Evolutionary conservation across 2,113 vertebrate genomes (phyloP).

Genomic region (Eurystomus gularis): DNA sequence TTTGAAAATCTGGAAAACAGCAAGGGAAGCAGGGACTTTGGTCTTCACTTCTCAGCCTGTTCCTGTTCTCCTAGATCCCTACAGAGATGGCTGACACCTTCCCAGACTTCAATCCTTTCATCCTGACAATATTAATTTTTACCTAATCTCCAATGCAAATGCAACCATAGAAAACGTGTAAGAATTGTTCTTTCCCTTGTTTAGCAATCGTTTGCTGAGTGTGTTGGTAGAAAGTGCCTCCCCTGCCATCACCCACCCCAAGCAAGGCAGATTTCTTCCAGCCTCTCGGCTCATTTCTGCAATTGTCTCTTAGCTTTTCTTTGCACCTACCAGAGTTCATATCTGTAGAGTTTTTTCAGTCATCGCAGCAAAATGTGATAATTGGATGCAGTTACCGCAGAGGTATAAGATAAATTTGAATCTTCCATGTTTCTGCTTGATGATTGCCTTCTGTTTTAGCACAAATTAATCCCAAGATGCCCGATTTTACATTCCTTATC

Average conservation of each 20-base stretch:
- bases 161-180: fast-evolving
- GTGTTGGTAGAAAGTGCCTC: too few species aligned
- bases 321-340: not conserved
- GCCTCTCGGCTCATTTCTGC: not conserved
- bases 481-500: not conserved
- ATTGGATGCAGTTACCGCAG: not conserved
- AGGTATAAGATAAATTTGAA: not conserved
- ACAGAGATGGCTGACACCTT: not conserved
- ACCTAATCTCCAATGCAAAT: not conserved
- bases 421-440: not conserved
- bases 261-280: not conserved
- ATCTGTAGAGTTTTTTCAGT: not conserved
- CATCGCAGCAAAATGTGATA: not conserved
- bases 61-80: not conserved
- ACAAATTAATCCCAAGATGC: not conserved
- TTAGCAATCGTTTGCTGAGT: not conserved
- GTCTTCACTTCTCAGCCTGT: not conserved
- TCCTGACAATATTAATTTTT: not conserved
- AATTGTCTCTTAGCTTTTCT: not conserved
- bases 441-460: not conserved
- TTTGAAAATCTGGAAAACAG: not conserved
- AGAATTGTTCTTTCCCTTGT: not conserved
- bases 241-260: not conserved
- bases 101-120: not conserved
- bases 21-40: not conserved